A percentile compares a stretch with the other conserved stretches of the same genome.
phyloP scores from a whole-genome alignment of 1,140 invertebrate species.

The Mactra quadrangularis region DNA sequence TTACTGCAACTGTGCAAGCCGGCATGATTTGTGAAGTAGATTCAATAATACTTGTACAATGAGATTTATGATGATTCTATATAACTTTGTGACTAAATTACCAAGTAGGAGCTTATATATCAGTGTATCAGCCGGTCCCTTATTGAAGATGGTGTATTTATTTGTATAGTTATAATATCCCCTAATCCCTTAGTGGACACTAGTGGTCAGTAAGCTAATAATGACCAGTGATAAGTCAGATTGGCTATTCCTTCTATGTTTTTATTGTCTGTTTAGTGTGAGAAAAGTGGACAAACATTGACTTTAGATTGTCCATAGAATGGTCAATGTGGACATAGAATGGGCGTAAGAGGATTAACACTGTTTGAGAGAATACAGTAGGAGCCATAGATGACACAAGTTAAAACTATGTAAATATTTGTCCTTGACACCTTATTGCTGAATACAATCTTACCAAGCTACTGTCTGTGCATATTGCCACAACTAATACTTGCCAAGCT shows the following conservation, averaged over 20 bases:
- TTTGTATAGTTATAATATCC: slow-evolving; percentile 21
- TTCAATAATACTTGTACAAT: too few relatives aligned
- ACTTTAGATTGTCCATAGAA: slow-evolving; percentile 16
- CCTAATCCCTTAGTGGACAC: background rate
- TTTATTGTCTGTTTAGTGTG: slow-evolving; percentile 31
- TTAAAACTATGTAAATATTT: slow-evolving; percentile 41
- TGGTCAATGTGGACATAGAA: slow-evolving; percentile 22
- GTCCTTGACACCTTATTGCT: slow-evolving; percentile 28
- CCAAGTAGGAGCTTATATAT: slow-evolving; percentile 2
- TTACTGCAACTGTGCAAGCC: too few relatives aligned
- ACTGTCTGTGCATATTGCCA: too few relatives aligned
- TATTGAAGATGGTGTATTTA: slow-evolving; percentile 5
- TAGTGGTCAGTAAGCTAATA: slow-evolving; percentile 24
- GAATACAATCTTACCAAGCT: too few relatives aligned
- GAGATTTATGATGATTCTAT: background rate
- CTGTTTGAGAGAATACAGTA: slow-evolving; percentile 22
- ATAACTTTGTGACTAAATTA: slow-evolving; percentile 22
- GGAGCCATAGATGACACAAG: background rate
- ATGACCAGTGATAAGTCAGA: slow-evolving; percentile 15
- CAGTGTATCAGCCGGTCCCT: background rate
- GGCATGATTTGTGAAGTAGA: too few relatives aligned
- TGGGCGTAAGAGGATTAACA: slow-evolving; percentile 41
- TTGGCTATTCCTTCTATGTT: slow-evolving; percentile 21
- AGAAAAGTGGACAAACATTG: slow-evolving; percentile 48
- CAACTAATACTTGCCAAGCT: too few relatives aligned